These are phyloP conservation scores for Andrena haemorrhoa DNA, from an alignment of 2,888 invertebrate genomes.

Conservation along the genomic window DNA sequence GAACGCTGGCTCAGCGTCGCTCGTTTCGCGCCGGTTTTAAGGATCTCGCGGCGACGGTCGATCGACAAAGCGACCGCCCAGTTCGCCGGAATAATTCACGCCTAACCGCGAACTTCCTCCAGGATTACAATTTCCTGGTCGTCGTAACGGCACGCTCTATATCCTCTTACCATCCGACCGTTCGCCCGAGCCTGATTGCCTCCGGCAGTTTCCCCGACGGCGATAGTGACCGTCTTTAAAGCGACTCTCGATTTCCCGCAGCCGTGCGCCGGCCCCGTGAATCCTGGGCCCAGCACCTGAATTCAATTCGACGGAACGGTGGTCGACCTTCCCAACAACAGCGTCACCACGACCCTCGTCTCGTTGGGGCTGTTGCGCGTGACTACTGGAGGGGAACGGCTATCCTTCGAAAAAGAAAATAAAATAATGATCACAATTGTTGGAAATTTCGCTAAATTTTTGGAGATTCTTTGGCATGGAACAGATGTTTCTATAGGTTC, in stretches of 20 bases:
- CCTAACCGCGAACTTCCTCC: slow-evolving; percentile 63
- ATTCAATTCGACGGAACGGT: slow-evolving; percentile 25
- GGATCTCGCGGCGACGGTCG: slow-evolving; percentile 25
- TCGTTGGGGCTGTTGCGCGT: background rate
- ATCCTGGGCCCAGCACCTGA: background rate
- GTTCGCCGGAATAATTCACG: slow-evolving; percentile 59
- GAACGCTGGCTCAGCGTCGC: slow-evolving; percentile 49
- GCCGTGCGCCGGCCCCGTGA: slow-evolving; percentile 2
- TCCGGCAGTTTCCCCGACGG: slow-evolving; percentile 31
- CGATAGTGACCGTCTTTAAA: slow-evolving; percentile 46
- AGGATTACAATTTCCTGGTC: slow-evolving; percentile 65
- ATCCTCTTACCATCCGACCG: slow-evolving; percentile 51
- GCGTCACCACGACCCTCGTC: slow-evolving; percentile 5
- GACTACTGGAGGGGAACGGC: background rate
- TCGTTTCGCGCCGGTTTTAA: slow-evolving; percentile 29
- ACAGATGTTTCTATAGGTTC: too few relatives aligned
- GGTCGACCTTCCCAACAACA: background rate
- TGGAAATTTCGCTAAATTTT: too few relatives aligned
- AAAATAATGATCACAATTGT: too few relatives aligned
- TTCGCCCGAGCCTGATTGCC: slow-evolving; percentile 44
- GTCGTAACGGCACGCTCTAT: slow-evolving; percentile 43
- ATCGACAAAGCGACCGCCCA: slow-evolving; percentile 47
- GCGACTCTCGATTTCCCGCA: slow-evolving; percentile 27
- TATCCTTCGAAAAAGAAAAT: too few relatives aligned
- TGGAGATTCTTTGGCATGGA: too few relatives aligned